Evolutionary conservation across 2,888 invertebrate species (phyloP).

Genomic region (Calameuta idolon): DNA sequence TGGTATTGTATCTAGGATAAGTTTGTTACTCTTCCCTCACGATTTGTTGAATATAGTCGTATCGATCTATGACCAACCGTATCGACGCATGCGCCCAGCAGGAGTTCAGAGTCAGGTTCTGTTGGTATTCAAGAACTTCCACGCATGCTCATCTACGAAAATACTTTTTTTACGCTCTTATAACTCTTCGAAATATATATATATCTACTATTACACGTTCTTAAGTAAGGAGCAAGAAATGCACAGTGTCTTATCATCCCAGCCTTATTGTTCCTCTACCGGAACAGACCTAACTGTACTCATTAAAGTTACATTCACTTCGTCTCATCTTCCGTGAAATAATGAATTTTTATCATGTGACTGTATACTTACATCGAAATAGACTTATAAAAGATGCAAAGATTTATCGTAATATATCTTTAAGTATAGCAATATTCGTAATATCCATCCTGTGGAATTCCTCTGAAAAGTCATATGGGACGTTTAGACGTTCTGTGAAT

Average conservation of each 20-base stretch:
- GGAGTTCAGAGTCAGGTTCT: background rate
- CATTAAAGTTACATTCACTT: background rate
- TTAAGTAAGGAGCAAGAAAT: background rate
- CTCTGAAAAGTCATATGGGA: background rate
- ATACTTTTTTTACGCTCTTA: background rate
- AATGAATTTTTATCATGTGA: background rate
- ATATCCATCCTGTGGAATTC: background rate
- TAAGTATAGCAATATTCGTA: background rate
- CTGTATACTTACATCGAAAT: background rate
- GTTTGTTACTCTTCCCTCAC: slow-evolving; percentile 5
- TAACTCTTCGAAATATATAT: background rate
- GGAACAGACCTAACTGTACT: background rate
- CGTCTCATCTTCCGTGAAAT: background rate
- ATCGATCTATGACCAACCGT: slow-evolving; percentile 37
- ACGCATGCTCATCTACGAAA: background rate
- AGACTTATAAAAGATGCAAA: background rate
- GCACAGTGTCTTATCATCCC: background rate
- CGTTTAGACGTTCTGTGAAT: background rate
- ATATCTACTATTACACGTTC: background rate
- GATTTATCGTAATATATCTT: background rate
- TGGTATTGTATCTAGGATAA: slow-evolving; percentile 4
- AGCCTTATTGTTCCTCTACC: background rate
- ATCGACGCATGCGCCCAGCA: slow-evolving; percentile 32
- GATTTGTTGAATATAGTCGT: slow-evolving; percentile 27
- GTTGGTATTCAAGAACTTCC: background rate